Percentiles rank a stretch among this genome's conserved stretches.
These are phyloP conservation scores for Hipparchia semele DNA, from an alignment of 2,888 invertebrate genomes.

Conservation along the genomic window DNA sequence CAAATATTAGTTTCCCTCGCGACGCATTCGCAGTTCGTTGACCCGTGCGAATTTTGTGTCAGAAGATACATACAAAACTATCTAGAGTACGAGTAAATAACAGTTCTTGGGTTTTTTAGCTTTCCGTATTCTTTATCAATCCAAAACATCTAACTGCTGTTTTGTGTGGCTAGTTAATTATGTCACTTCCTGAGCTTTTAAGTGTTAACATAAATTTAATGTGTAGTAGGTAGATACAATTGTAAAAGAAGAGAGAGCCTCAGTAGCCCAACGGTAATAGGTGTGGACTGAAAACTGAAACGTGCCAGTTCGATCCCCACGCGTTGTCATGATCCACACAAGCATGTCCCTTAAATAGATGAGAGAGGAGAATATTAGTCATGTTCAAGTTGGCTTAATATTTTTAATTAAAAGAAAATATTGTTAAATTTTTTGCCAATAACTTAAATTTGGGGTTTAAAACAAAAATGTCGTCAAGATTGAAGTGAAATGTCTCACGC, in stretches of 20 bases:
- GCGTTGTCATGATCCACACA: no score
- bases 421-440: background rate
- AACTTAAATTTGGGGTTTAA: slow-evolving; percentile 1
- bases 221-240: no score
- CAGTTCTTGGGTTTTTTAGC: slow-evolving; percentile 48
- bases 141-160: slow-evolving; percentile 39
- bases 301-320: no score
- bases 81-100: slow-evolving; percentile 54
- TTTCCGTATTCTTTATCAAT: slow-evolving; percentile 45
- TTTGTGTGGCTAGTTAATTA: background rate
- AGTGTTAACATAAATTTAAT: no score
- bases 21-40: slow-evolving; percentile 71
- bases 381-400: no score
- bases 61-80: slow-evolving; percentile 54
- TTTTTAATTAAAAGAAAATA: no score
- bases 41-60: slow-evolving; percentile 71
- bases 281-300: no score
- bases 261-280: no score
- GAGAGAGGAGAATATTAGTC: no score
- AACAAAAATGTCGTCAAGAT: slow-evolving; percentile 5
- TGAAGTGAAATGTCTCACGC: slow-evolving; percentile 46
- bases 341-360: no score
- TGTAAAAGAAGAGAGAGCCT: no score
- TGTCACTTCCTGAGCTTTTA: background rate
- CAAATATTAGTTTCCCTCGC: slow-evolving; percentile 77